Base-by-base conservation (phyloP, 2,113 vertebrate genomes). In the Mirounga angustirostris region DNA sequence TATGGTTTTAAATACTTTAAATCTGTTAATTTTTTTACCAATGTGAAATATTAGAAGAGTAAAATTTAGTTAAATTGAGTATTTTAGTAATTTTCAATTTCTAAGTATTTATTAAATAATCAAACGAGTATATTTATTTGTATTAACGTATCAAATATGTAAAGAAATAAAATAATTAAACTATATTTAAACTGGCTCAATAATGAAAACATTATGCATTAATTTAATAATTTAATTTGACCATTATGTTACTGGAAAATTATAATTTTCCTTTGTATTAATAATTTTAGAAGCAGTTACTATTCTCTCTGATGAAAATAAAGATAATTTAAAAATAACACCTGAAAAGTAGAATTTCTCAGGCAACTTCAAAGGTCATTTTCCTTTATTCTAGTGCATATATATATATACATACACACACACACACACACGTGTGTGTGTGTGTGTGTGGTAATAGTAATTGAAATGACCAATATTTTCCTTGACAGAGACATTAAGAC, bases 321-420 rank as follows among this genome's bases (percentile, higher is more conserved):
- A 58, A 80, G 40, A 61, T 21, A 59, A 65, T 67, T 59, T 24
- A 71, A 85, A 95, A 67, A 56, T 54, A 93, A 65, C n/a, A 89
- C 30, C 4, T 82, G 22, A 95, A 94, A 96, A 85, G 36, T 85
- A 94, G 76, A 97, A 67, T 95, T 97, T 91, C n/a, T 79, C 3
- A 46, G 43, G 56, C 33, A 93, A 91, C 50, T 91, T 92, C 65
- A 93, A 79, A 93, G 56, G 61, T 76, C 30, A 50, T 76, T 76
- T 76, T 50, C 14, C 26, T 50, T 26, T 76, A 76, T 50, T 76
- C 50, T 50, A 78, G 22, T 85, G 11, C 2, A 30, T 80, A 54
- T 10, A 19, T 21, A 19, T 16, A 86, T 61, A 61, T 50, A 46
- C 6, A 46, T 8, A 46, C 46, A 46, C 1, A 46, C 46, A 46